Evolutionary conservation across 2,888 invertebrate species (phyloP).

Genomic region (Nemoura dubitans): DNA sequence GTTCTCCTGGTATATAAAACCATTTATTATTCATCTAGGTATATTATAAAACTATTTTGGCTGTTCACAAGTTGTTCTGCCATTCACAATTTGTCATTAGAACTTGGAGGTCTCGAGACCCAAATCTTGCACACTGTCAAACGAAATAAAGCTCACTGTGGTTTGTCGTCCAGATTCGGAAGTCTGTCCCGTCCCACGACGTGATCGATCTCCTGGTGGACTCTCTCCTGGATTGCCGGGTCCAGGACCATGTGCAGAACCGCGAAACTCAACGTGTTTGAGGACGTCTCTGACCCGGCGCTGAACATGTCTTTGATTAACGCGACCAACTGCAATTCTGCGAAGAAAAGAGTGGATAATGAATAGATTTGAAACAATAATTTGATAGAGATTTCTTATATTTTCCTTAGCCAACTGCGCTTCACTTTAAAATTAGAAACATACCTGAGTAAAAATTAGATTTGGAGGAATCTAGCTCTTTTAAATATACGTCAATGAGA

Average conservation of each 20-base stretch:
- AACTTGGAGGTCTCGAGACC: too few relatives aligned
- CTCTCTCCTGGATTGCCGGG: slow-evolving; percentile 52
- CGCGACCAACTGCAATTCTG: slow-evolving; percentile 50
- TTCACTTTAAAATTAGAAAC: too few relatives aligned
- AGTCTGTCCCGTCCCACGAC: slow-evolving; percentile 53
- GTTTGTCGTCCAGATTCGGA: slow-evolving; percentile 52
- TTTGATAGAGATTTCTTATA: too few relatives aligned
- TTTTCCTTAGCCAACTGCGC: too few relatives aligned
- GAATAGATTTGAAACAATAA: too few relatives aligned
- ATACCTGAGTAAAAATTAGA: slow-evolving; percentile 58
- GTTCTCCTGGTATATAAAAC: too few relatives aligned
- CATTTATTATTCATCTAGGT: not conserved
- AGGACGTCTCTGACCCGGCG: slow-evolving; percentile 53
- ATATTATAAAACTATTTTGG: too few relatives aligned
- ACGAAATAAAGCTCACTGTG: not conserved
- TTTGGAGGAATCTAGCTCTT: slow-evolving; percentile 39
- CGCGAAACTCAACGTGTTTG: slow-evolving; percentile 51
- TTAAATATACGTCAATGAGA: slow-evolving; percentile 48
- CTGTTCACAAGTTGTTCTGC: too few relatives aligned
- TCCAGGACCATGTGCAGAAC: slow-evolving; percentile 53
- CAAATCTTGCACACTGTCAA: not conserved
- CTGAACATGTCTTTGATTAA: slow-evolving; percentile 52
- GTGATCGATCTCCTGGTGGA: slow-evolving; percentile 54
- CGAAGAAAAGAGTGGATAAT: not conserved
- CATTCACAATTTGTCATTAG: too few relatives aligned